Conservation (phyloP, 2,888 invertebrate species). For the Isoperla grammatica region DNA sequence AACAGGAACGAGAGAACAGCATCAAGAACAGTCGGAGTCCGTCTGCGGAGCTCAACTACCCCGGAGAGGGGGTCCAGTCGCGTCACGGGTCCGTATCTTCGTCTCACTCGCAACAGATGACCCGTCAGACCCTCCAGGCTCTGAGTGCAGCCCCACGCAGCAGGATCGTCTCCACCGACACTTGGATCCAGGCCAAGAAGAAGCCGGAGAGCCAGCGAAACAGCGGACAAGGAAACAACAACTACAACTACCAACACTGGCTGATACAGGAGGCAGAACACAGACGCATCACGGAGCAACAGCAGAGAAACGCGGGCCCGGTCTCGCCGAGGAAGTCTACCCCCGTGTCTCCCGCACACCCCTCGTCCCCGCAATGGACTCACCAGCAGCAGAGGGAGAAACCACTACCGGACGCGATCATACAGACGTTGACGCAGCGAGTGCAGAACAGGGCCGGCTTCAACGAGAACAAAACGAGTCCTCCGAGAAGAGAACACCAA, state of each 20-base stretch:
- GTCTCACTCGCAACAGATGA: slow-evolving; percentile 53
- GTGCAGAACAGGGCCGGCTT: slow-evolving; percentile 52
- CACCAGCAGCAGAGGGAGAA: slow-evolving; percentile 49
- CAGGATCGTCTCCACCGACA: slow-evolving; percentile 62
- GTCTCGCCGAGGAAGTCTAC: slow-evolving; percentile 25
- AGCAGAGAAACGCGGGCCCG: slow-evolving; percentile 43
- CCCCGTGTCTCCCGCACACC: slow-evolving; percentile 25
- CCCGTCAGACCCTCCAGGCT: slow-evolving; percentile 62
- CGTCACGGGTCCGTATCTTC: neutral
- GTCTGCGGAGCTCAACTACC: slow-evolving; percentile 47
- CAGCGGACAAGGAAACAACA: slow-evolving; percentile 44
- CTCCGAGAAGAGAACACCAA: slow-evolving; percentile 35
- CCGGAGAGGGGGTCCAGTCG: slow-evolving; percentile 17
- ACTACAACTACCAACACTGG: slow-evolving; percentile 80
- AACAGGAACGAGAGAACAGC: slow-evolving; percentile 23
- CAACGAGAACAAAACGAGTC: slow-evolving; percentile 41
- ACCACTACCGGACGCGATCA: slow-evolving; percentile 63
- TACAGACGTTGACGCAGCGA: slow-evolving; percentile 63
- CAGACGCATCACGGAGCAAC: slow-evolving; percentile 63
- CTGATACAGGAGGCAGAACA: slow-evolving; percentile 91
- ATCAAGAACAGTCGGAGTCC: slow-evolving; percentile 54
- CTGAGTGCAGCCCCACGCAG: slow-evolving; percentile 74
- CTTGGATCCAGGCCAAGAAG: slow-evolving; percentile 66
- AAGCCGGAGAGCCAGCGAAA: slow-evolving; percentile 53
- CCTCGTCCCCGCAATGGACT: slow-evolving; percentile 37